phyloP scores from a whole-genome alignment of 1,140 invertebrate genomes.

The Sminthurides bifidus region DNA sequence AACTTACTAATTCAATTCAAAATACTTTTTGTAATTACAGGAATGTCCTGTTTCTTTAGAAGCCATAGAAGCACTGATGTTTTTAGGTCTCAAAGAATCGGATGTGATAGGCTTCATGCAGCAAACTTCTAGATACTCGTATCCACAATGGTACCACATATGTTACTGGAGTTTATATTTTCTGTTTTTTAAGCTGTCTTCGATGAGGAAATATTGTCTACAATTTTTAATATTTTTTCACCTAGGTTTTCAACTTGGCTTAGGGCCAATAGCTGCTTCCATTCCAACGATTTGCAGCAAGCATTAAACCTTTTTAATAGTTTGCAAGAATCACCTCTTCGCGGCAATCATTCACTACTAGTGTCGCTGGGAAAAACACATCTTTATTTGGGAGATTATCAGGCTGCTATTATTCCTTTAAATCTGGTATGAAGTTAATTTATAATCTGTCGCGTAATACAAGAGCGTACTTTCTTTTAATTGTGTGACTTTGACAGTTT shows the following conservation, averaged over 20 bases:
- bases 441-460: too few species aligned
- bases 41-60: conserved; percentile 63
- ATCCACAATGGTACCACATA: conserved; percentile 46
- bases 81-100: conserved; percentile 53
- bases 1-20: conserved; percentile 2
- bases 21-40: conserved; percentile 32
- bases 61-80: conserved; percentile 52
- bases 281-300: conserved; percentile 49
- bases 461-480: too few species aligned
- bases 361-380: conserved; percentile 36
- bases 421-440: conserved; percentile 9
- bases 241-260: conserved; percentile 55
- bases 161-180: conserved; percentile 4
- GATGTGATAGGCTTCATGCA: conserved; percentile 57
- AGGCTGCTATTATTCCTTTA: conserved; percentile 22
- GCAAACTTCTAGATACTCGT: conserved; percentile 37
- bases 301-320: conserved; percentile 49
- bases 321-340: conserved; percentile 46
- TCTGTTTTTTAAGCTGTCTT: neutral
- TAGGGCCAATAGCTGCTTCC: conserved; percentile 51
- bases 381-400: conserved; percentile 22
- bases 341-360: conserved; percentile 50
- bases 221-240: conserved; percentile 32
- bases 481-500: neutral
- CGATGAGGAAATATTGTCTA: conserved; percentile 2